These are phyloP conservation scores for Trididemnum clinides DNA, from an alignment of 23 tunicate genomes.

Conservation along the genomic window DNA sequence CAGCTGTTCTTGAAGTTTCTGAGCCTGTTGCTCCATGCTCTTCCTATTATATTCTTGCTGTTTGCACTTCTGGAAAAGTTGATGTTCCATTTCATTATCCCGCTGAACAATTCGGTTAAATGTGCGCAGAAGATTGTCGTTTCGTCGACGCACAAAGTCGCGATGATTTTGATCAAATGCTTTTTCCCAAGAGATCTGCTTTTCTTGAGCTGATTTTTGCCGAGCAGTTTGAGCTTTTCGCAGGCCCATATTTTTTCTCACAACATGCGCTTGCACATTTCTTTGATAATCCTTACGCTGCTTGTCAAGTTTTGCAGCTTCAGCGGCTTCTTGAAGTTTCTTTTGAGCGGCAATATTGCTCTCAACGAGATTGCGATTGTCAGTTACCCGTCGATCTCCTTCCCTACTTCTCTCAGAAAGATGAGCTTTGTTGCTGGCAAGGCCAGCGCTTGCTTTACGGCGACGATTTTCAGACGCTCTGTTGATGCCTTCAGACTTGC, in stretches of 20 bases:
- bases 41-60: constrained; percentile 60
- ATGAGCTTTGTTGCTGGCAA: constrained; percentile 62
- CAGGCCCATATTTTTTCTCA: constrained; percentile 58
- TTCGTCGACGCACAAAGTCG: constrained; percentile 68
- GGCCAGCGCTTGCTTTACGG: constrained; percentile 70
- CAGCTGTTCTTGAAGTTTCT: constrained; percentile 71
- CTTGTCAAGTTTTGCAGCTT: constrained; percentile 75
- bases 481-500: constrained; percentile 71
- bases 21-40: constrained; percentile 68
- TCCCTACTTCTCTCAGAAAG: constrained; percentile 76
- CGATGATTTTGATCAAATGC: constrained; percentile 72
- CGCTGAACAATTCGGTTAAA: constrained; percentile 72
- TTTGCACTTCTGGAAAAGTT: constrained; percentile 73
- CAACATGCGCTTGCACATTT: constrained; percentile 89
- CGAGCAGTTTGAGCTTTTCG: constrained; percentile 64
- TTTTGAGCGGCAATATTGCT: constrained; percentile 85
- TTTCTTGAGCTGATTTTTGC: constrained; percentile 42
- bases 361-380: constrained; percentile 74
- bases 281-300: constrained; percentile 76
- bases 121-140: constrained; percentile 64
- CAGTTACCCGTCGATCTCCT: constrained; percentile 89
- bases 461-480: constrained; percentile 81
- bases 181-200: constrained; percentile 72
- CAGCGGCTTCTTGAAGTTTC: constrained; percentile 91
- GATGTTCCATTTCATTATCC: constrained; percentile 76